phyloP scores from a whole-genome alignment of 2,113 vertebrate genomes.

The Mirounga angustirostris region DNA sequence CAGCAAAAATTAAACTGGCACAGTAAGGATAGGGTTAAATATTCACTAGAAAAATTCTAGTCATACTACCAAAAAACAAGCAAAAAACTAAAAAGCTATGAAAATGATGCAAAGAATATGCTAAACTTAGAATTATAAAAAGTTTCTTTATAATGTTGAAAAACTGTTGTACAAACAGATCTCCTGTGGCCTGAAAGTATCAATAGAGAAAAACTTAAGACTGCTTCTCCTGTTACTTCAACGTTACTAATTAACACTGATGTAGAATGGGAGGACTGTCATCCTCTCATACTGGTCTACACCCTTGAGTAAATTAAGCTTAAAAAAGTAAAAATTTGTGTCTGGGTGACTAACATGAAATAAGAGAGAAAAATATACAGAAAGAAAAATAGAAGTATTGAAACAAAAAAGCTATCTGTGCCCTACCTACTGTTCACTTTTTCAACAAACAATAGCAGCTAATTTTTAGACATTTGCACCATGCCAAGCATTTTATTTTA shows the following conservation, averaged over 20 bases:
- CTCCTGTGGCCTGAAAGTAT: background rate
- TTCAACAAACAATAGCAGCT: slow-evolving; percentile 20
- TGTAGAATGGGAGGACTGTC: background rate
- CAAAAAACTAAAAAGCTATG: background rate
- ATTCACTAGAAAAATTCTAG: background rate
- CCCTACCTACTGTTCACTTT: background rate
- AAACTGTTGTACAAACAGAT: background rate
- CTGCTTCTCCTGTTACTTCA: background rate
- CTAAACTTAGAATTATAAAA: background rate
- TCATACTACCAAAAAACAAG: background rate
- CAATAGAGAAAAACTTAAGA: background rate
- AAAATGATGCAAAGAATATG: background rate
- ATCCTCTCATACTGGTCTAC: background rate
- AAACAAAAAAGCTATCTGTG: background rate
- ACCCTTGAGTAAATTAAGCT: background rate
- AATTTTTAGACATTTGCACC: slow-evolving; percentile 58
- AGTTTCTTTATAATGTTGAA: background rate
- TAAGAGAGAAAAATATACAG: background rate
- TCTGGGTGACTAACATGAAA: background rate
- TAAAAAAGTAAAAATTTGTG: background rate
- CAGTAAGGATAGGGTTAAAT: background rate
- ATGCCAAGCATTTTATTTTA: background rate
- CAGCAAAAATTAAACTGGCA: background rate
- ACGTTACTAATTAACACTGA: background rate
- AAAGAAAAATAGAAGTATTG: background rate